Base-by-base conservation (phyloP, 2,888 invertebrate genomes). In the Orchestes rusci region DNA sequence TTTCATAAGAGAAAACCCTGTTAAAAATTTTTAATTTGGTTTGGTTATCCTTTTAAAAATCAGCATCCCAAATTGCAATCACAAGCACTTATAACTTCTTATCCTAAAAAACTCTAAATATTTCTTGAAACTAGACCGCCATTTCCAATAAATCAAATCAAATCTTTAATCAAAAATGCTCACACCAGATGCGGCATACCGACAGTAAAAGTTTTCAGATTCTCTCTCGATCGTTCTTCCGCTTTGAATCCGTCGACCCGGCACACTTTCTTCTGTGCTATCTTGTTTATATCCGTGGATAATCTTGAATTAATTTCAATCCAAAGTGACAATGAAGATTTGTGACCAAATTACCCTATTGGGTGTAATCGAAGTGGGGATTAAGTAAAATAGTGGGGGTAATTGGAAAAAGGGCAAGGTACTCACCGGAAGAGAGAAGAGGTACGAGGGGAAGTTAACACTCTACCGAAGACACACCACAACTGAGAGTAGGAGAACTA, bases 351-450 rank as follows among this genome's bases (percentile, higher is more conserved):
- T 12, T 5, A 30, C 12, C 12, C 32, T 12, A 28, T 19, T 28
- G 31, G 39, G 43, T n/a, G 20, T 15, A 20, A 19, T 17, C 31
- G 43, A 23, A 35, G 41, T 36, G 48, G 16, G 39, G 10, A 10
- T 5, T 23, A 23, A 23, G 5, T 5, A 23, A 5, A 23, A 23
- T 23, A 10, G 10, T n/a, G n/a, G n/a, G n/a, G n/a, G n/a, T n/a
- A n/a, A n/a, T n/a, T n/a, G n/a, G 43, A 49, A 45, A 46, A 50
- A 46, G 50, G 50, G 46, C 45, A 50, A 46, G 46, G 50, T 50
- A 50, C 50, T 50, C 46, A 50, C 50, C 50, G 50, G 46, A 50
- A 50, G 43, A 42, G 39, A 29, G 42, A 42, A 45, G 40, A 33
- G 48, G 29, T 19, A 16, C 28, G 43, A 43, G 39, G 39, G 28